Conservation (phyloP, 2,797 vertebrate genomes). For the Scolopax rusticola region DNA sequence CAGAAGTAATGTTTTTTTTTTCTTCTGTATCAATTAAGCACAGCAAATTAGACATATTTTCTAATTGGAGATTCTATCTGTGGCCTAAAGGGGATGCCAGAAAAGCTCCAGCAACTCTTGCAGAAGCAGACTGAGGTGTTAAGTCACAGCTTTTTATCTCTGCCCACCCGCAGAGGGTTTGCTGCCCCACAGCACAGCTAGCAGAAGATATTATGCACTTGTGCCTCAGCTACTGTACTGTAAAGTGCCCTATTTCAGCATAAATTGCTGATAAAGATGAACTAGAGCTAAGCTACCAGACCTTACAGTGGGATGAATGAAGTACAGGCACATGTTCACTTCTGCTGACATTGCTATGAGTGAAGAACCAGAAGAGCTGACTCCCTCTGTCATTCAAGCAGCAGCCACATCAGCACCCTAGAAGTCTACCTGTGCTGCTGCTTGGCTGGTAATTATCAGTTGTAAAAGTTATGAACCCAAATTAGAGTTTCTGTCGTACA, state of each 20-base stretch:
- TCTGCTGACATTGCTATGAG: neutral
- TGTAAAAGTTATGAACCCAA: neutral
- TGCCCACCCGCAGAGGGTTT: neutral
- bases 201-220: neutral
- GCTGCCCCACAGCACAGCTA: neutral
- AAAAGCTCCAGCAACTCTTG: neutral
- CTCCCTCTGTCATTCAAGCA: neutral
- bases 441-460: neutral
- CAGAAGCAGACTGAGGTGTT: neutral
- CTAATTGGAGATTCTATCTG: neutral
- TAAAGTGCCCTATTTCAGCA: constrained; percentile 12
- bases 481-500: constrained; percentile 19
- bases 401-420: neutral
- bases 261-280: neutral
- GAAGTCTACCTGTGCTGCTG: neutral
- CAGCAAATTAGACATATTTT: constrained; percentile 7
- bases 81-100: neutral
- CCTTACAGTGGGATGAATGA: constrained; percentile 13
- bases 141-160: neutral
- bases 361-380: neutral
- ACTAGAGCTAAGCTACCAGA: neutral
- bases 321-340: constrained; percentile 1
- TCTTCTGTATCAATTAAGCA: neutral
- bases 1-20: neutral
- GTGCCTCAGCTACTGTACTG: neutral